Conservation (phyloP, 2,113 vertebrate genomes). For the Caranx ignobilis region DNA sequence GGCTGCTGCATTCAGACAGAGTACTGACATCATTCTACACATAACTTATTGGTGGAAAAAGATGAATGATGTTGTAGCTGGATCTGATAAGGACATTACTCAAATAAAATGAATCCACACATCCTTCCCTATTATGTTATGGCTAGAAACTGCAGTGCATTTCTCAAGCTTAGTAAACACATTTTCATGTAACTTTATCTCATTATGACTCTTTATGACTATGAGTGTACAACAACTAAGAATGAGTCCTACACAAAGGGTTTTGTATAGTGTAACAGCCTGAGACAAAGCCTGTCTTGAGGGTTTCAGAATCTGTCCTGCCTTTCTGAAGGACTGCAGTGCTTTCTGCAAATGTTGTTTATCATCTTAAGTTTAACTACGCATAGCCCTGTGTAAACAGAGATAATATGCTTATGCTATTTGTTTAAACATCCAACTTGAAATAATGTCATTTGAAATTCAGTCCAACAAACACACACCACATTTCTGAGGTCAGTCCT, state of each 20-base stretch:
- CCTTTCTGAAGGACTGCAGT: neutral
- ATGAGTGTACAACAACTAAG: neutral
- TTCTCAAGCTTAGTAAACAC: neutral
- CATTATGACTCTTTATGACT: neutral
- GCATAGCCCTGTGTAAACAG: slow-evolving; percentile 17
- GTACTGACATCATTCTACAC: slow-evolving; percentile 21
- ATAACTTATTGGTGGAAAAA: slow-evolving; percentile 22
- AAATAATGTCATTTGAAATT: slow-evolving; percentile 1
- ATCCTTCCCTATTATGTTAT: neutral
- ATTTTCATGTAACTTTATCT: slow-evolving; percentile 6
- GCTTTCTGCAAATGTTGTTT: slow-evolving; percentile 27
- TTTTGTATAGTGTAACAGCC: slow-evolving; percentile 5
- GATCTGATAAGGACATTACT: neutral
- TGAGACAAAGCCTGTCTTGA: slow-evolving; percentile 1
- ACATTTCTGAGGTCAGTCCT: neutral
- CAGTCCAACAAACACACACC: neutral
- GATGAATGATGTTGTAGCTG: neutral
- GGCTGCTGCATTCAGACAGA: slow-evolving; percentile 29
- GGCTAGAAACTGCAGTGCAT: neutral
- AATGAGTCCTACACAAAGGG: slow-evolving; percentile 1
- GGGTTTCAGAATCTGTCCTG: neutral
- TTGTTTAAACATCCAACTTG: slow-evolving; percentile 23
- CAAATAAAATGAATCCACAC: neutral
- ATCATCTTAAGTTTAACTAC: slow-evolving; percentile 9
- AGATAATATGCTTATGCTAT: slow-evolving; percentile 15